Base-by-base conservation (phyloP, 2,113 vertebrate species). In the Brachypteracias leptosomus region DNA sequence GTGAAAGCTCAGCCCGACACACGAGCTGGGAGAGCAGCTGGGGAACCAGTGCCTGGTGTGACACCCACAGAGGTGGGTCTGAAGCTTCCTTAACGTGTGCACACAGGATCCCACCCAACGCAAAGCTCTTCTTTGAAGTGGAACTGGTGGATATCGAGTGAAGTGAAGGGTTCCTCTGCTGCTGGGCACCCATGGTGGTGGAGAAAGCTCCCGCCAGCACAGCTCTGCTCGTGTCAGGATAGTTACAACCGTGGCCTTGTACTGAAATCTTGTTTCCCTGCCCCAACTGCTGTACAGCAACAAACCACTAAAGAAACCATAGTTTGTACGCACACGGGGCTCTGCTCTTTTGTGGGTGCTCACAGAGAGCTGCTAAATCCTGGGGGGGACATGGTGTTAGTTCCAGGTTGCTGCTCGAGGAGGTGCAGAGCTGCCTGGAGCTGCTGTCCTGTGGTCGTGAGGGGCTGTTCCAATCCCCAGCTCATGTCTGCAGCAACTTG, bases 51-150 rank as follows among this genome's bases (percentile, higher is more conserved):
- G 42, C 11, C 42, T 15, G 42, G 11, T 42, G 42, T 42, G 42
- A 15, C 42, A 42, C 42, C 42, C 11, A 12, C 11, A 15, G 42
- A 15, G 42, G 11, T 42, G 42, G 42, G 46, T 17, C 16, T 47
- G 46, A 19, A 47, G 29, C 13, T 88, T 97, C 98, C 98, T 99
- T 99, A 97, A 99, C 97, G 4, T 3, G 7, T 2, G 10, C 61
- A 47, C 85, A 71, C 98, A 99, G 99, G 98, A 99, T 99, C 66
- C 99, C 99, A 67, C 99, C 99, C 2, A 99, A 99, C 1, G 99
- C 99, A 13, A 99, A 99, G 70, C 99, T 99, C 12, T 98, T 98
- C 90, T 99, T 99, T 86, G 99, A 99, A 75, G 98, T 99, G 40
- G 99, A 99, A 91, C 82, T 99, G 92, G 99, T 99, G 80, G 94